These are phyloP conservation scores for Pachypeltis micranthus DNA, from an alignment of 1,140 invertebrate species.

Conservation along the genomic window DNA sequence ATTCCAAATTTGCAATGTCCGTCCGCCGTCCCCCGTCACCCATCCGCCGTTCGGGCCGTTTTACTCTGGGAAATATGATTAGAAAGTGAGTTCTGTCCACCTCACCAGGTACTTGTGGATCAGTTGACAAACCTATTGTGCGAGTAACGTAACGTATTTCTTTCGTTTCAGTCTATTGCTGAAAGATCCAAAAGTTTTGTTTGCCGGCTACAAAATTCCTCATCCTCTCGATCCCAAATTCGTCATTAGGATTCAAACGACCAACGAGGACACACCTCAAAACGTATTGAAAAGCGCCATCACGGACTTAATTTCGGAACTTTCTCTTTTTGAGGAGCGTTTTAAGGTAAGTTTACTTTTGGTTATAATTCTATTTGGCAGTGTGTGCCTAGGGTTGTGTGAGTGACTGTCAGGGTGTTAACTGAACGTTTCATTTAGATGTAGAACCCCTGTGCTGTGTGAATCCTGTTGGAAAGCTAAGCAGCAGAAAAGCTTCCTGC, in stretches of 20 bases:
- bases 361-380: slow-evolving; percentile 10
- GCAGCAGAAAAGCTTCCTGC: no score
- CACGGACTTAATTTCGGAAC: slow-evolving; percentile 90
- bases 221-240: slow-evolving; percentile 99
- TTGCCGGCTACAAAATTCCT: slow-evolving; percentile 97
- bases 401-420: no score
- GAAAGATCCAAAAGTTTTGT: slow-evolving; percentile 96
- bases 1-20: no score
- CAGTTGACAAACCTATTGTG: background rate
- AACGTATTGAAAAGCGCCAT: slow-evolving; percentile 97
- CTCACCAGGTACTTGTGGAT: background rate
- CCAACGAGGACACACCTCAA: slow-evolving; percentile 91
- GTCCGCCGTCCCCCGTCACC: no score
- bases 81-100: slow-evolving; percentile 66
- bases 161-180: slow-evolving; percentile 76
- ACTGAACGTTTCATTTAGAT: no score
- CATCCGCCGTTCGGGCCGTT: no score
- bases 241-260: slow-evolving; percentile 92
- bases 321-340: slow-evolving; percentile 93
- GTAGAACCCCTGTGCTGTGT: no score
- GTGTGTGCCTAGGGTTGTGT: no score
- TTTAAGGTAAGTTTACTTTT: slow-evolving; percentile 54
- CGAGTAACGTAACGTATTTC: background rate
- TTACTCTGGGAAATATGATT: slow-evolving; percentile 97
- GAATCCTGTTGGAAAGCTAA: no score